phyloP scores from a whole-genome alignment of 2,888 invertebrate genomes.

The Perithous albicinctus region DNA sequence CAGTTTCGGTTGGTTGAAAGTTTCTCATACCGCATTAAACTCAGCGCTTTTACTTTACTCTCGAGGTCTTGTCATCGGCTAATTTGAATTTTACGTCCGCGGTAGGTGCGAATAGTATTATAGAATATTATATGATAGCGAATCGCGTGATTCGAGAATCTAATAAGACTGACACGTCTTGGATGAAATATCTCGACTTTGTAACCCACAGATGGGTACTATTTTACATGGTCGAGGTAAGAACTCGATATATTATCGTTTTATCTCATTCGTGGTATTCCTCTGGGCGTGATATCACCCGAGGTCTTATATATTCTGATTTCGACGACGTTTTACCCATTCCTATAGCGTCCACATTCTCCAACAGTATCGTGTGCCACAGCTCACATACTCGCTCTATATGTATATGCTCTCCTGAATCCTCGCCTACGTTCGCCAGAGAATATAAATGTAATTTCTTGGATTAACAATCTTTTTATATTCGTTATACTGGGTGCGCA shows the following conservation, averaged over 20 bases:
- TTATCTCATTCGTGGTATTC: constrained; percentile 75
- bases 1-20: not conserved
- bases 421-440: not conserved
- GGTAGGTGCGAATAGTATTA: constrained; percentile 53
- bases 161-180: constrained; percentile 67
- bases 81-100: constrained; percentile 69
- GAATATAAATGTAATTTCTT: constrained; percentile 47
- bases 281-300: constrained; percentile 69
- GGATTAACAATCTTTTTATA: constrained; percentile 49
- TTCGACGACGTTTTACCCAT: constrained; percentile 56
- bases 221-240: constrained; percentile 73
- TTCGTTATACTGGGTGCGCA: not conserved
- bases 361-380: not conserved
- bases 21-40: not conserved
- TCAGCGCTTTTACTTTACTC: not conserved
- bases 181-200: constrained; percentile 70
- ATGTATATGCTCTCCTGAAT: constrained; percentile 18
- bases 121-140: constrained; percentile 65
- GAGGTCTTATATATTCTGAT: constrained; percentile 67
- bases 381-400: too few relatives aligned
- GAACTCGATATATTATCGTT: constrained; percentile 76
- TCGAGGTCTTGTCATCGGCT: constrained; percentile 36
- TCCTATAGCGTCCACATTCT: not conserved
- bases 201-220: constrained; percentile 71
- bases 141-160: constrained; percentile 65